Evolutionary conservation across 2,888 invertebrate species (phyloP), one percentile per base, ranked within the genome.

Genomic region (Euproctis similis): DNA sequence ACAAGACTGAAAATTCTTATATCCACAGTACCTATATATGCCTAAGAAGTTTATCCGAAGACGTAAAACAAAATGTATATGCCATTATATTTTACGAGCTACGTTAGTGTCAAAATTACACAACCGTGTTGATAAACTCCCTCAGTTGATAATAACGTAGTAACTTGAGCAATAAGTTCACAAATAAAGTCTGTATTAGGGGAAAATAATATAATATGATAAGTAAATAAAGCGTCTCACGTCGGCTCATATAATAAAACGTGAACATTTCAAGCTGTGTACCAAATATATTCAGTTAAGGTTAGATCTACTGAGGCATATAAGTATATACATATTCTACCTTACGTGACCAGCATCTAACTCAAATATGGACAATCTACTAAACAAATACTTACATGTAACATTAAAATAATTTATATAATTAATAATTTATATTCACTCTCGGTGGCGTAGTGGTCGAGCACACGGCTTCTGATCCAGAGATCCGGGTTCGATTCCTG

Each of bases 221-320:
- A 63, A 64, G 54, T 54, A 59, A 65, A 65, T 59, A 67, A 67
- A 69, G 39, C 60, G 52, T 28, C 50, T 50, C 70, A 67, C 67
- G 67, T 67, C 47, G 50, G 40, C 39, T 40, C 46, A 53, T 60
- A 62, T 62, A 63, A 50, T 71, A 73, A 70, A 72, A 72, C 67
- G 66, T 61, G 67, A 54, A 56, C 55, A 55, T 52, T 59, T 55
- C 53, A 56, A 50, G 57, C 49, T 53, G 58, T 67, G 59, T 65
- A 65, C 67, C 63, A 68, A 71, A 74, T 72, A n/a, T n/a, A 74
- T 73, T 72, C 73, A 70, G 72, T 74, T 71, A 68, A 44, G 61
- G 49, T 45, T 39, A 54, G 56, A 53, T 58, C 59, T 52, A 57
- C 51, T 51, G 39, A 49, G 52, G 35, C 29, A 53, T 56, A 66